Base-by-base conservation (phyloP, 2,888 invertebrate genomes). In the Amphimallon solstitiale region DNA sequence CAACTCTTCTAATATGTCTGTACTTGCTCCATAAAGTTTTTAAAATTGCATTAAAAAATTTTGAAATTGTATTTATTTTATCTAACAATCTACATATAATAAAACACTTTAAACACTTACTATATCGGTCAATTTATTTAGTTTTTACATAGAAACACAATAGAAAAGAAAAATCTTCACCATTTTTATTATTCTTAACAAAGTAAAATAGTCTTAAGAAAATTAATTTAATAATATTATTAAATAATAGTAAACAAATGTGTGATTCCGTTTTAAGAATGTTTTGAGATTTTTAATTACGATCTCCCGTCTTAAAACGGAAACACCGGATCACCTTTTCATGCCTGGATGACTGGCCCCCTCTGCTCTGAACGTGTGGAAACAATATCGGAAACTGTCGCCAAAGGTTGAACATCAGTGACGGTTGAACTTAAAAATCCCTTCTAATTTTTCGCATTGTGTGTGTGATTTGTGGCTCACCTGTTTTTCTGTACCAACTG, bases 401-500 rank as follows among this genome's bases (percentile, higher is more conserved):
- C 35, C 38, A 9, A 49, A 19, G 61, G 34, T 49, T 29, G 29
- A 21, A 9, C 10, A 21, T 19, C 12, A n/a, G 23, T 48, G 19
- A 23, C 49, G n/a, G 40, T 37, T 23, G 62, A 23, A 19, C 45
- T 38, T 19, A 63, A 43, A n/a, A 23, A 37, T 48, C 49, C 65
- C 51, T 14, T 56, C 43, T 56, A 56, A 15, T 43, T 23, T 54
- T 38, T 17, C 10, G 45, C 43, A 19, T 59, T 59, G 56, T 59
- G 56, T 29, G 56, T 59, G 56, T 29, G 29, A 29, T 43, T 45
- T 59, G 43, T 43, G 56, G 56, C 78, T 78, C 78, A 78, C 78
- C 78, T 78, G 78, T 77, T 78, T 72, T 74, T 74, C 70, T 68
- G 74, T 52, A 60, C 70, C 73, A 74, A 75, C 75, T 75, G 75